phyloP scores from a whole-genome alignment of 2,113 vertebrate genomes.

The Ceyx cyanopectus region DNA sequence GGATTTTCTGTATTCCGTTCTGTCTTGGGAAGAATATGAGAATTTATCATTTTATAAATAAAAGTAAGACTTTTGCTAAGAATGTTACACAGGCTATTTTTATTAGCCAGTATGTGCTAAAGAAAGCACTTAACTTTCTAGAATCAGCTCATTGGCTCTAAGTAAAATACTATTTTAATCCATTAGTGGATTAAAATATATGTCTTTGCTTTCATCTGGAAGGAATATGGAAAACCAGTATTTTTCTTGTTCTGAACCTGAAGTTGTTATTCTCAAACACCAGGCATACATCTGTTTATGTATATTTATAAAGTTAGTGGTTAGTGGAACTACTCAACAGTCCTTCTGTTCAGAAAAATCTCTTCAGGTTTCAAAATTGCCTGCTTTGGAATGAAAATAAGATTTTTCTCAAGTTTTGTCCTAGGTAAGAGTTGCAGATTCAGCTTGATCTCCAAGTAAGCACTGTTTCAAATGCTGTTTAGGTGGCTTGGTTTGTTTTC shows the following conservation, averaged over 20 bases:
- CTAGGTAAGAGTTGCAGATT: not conserved
- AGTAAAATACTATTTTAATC: not conserved
- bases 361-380: not conserved
- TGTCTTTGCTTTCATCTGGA: not conserved
- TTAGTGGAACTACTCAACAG: not conserved
- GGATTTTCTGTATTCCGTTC: not conserved
- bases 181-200: not conserved
- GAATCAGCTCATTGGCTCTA: not conserved
- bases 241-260: not conserved
- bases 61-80: not conserved
- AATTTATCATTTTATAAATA: conserved; percentile 27
- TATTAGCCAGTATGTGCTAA: not conserved
- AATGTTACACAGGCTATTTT: not conserved
- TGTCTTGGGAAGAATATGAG: not conserved
- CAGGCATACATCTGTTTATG: not conserved
- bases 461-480: not conserved
- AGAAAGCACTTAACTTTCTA: not conserved
- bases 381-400: not conserved
- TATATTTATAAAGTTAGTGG: not conserved
- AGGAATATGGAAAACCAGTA: not conserved
- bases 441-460: not conserved
- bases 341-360: not conserved
- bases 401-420: not conserved
- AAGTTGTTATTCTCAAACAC: not conserved
- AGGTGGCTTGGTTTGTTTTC: not conserved